These are phyloP conservation scores for Conistra vaccinii DNA, from an alignment of 2,888 invertebrate genomes.

Conservation along the genomic window DNA sequence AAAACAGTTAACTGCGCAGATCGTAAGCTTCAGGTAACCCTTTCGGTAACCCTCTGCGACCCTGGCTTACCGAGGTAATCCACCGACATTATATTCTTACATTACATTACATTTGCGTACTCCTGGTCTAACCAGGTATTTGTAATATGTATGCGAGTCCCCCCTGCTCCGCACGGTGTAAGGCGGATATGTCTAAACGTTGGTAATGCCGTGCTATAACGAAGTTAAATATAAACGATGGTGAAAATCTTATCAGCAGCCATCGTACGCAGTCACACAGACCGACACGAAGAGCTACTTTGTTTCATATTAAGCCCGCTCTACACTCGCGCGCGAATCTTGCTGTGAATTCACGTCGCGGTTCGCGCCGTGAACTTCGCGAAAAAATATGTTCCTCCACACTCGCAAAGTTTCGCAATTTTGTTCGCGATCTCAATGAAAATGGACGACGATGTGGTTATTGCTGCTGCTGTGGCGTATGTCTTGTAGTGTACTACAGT, in stretches of 20 bases:
- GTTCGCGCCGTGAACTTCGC: no score
- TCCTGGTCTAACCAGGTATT: not conserved
- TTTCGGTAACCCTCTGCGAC: not conserved
- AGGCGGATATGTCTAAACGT: not conserved
- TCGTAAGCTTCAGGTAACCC: conserved; percentile 14
- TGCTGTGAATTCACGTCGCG: no score
- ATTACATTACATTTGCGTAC: conserved; percentile 1
- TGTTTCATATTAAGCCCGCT: not conserved
- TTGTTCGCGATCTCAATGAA: no score
- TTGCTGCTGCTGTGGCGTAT: no score
- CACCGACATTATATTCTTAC: conserved; percentile 1
- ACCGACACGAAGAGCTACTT: not conserved
- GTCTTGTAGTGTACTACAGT: no score
- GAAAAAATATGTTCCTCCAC: no score
- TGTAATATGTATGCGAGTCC: not conserved
- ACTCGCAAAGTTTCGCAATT: no score
- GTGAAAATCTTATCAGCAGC: not conserved
- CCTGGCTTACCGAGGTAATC: conserved; percentile 27
- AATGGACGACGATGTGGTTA: no score
- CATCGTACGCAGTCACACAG: not conserved
- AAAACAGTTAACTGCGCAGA: not conserved
- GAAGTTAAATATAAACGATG: not conserved
- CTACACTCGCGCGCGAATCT: no score
- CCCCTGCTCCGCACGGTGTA: no score
- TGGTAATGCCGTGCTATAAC: not conserved